A percentile compares a stretch with the other conserved stretches of the same genome.
These are phyloP conservation scores for Prionailurus viverrinus DNA, from an alignment of 2,113 vertebrate genomes.

Conservation along the genomic window DNA sequence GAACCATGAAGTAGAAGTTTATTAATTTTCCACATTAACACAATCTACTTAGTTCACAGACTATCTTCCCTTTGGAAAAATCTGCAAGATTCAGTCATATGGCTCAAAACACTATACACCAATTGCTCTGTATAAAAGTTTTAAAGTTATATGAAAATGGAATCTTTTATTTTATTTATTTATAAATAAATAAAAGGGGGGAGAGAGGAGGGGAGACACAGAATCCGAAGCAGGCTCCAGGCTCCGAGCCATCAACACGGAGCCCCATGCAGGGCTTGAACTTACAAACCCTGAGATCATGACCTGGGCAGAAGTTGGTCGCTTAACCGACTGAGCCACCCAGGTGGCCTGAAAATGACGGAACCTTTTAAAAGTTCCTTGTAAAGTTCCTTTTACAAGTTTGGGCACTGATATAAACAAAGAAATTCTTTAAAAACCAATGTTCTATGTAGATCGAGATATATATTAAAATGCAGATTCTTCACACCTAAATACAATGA, in stretches of 20 bases:
- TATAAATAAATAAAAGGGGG: too few species aligned
- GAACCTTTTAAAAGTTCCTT: neutral
- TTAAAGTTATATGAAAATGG: neutral
- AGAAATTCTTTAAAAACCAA: neutral
- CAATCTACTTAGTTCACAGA: neutral
- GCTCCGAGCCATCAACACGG: too few species aligned
- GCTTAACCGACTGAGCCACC: too few species aligned
- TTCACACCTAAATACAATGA: neutral
- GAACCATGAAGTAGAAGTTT: neutral
- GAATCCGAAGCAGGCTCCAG: too few species aligned
- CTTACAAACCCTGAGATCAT: too few species aligned
- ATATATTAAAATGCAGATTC: conserved; percentile 5
- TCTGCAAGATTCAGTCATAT: neutral
- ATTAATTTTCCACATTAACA: conserved; percentile 59
- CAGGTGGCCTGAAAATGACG: too few species aligned
- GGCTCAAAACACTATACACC: rapidly evolving
- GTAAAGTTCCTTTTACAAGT: too few species aligned
- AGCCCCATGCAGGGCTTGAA: too few species aligned
- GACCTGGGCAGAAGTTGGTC: too few species aligned
- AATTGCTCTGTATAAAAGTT: neutral
- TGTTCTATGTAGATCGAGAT: neutral
- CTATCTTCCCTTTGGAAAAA: neutral
- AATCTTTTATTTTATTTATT: neutral
- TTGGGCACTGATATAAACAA: neutral
- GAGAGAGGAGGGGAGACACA: too few species aligned